Evolutionary conservation across 2,113 vertebrate species (phyloP).

Genomic region (Upupa epops): DNA sequence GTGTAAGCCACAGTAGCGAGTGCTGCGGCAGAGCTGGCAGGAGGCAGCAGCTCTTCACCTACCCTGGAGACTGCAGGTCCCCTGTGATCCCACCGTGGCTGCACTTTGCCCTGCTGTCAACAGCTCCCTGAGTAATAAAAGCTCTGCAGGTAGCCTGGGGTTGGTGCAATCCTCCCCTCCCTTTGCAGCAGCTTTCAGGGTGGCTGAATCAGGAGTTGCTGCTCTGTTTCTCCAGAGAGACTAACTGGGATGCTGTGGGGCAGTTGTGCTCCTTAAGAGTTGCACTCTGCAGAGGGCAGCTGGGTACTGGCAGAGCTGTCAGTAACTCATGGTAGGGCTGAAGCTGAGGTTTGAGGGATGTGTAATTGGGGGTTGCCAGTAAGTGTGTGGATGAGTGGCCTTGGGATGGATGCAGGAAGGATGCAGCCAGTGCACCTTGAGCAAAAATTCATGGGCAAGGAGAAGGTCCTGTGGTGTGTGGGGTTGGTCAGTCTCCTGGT

Average conservation of each 20-base stretch:
- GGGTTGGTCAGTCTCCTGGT: neutral
- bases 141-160: neutral
- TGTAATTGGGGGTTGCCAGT: neutral
- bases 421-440: neutral
- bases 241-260: rapidly evolving
- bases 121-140: neutral
- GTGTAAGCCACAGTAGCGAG: neutral
- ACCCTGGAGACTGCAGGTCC: rapidly evolving
- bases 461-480: rapidly evolving
- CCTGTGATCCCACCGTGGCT: neutral
- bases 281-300: neutral
- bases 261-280: rapidly evolving
- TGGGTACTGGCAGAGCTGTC: neutral
- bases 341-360: neutral
- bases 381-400: no score
- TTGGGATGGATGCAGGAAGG: neutral
- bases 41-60: neutral
- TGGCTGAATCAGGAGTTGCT: neutral
- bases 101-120: neutral
- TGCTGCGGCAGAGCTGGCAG: neutral
- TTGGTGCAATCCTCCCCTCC: neutral
- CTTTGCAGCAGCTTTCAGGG: neutral
- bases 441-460: rapidly evolving
- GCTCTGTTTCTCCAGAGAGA: neutral
- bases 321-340: neutral